Percentiles rank a stretch among this genome's conserved stretches.
Evolutionary conservation across 2,888 invertebrate genomes (phyloP).

Genomic region (Drosophila paucipuncta): DNA sequence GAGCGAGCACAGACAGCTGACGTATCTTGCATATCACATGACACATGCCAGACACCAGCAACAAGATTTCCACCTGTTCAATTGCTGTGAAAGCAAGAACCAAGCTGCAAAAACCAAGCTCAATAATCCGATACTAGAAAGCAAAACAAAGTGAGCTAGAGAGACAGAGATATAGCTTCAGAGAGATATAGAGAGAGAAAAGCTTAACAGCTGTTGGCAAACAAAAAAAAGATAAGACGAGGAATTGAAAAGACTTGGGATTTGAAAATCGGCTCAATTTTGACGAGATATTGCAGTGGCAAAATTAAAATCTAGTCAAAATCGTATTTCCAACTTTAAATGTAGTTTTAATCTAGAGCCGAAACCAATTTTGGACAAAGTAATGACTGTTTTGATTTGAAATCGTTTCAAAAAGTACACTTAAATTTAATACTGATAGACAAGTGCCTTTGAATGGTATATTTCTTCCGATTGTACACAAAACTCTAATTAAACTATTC

Average conservation of each 20-base stretch:
- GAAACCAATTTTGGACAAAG: background rate
- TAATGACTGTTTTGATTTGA: background rate
- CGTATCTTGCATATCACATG: slow-evolving; percentile 52
- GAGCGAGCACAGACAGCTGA: slow-evolving; percentile 24
- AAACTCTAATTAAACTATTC: background rate
- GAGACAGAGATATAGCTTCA: background rate
- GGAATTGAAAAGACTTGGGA: background rate
- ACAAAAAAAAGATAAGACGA: slow-evolving; percentile 9
- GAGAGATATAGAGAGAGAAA: background rate
- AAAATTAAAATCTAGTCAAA: background rate
- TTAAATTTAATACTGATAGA: background rate
- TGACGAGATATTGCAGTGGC: background rate
- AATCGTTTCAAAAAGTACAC: background rate
- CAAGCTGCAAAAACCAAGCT: slow-evolving; percentile 20
- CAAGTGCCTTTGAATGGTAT: background rate
- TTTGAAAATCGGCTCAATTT: background rate
- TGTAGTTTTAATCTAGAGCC: background rate
- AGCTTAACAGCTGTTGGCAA: slow-evolving; percentile 28
- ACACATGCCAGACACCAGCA: slow-evolving; percentile 64
- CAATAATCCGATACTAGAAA: slow-evolving; percentile 43
- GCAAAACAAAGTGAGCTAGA: background rate
- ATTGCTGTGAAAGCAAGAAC: slow-evolving; percentile 41
- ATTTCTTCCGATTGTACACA: background rate
- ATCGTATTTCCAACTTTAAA: background rate
- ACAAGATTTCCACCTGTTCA: slow-evolving; percentile 69